Conservation (phyloP, 2,888 invertebrate species). For the Hanleya hanleyi region DNA sequence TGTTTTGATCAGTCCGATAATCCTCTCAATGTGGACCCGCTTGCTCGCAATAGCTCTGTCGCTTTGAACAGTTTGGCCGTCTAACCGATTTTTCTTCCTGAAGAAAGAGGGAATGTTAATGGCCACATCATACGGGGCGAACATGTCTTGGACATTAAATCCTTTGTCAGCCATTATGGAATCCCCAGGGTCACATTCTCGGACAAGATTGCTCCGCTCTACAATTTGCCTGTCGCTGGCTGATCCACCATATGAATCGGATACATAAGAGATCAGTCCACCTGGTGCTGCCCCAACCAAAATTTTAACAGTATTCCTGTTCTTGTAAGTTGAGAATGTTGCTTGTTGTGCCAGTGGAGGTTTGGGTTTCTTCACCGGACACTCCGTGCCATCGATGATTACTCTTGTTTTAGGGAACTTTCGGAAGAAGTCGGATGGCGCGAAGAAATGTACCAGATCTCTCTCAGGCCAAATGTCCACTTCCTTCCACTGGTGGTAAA, state of each 20-base stretch:
- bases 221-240: conserved; percentile 41
- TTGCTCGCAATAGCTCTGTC: conserved; percentile 41
- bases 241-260: conserved; percentile 32
- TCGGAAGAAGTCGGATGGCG: conserved; percentile 20
- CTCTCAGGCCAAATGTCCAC: conserved; percentile 15
- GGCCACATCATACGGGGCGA: conserved; percentile 31
- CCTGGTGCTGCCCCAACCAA: conserved; percentile 27
- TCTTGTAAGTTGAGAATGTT: conserved; percentile 33
- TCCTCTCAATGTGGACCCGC: conserved; percentile 40
- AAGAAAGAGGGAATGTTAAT: conserved; percentile 45
- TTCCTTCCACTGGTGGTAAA: conserved; percentile 16
- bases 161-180: conserved; percentile 36
- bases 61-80: conserved; percentile 14
- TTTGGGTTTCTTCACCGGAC: conserved; percentile 20
- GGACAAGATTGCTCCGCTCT: conserved; percentile 26
- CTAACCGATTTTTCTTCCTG: conserved; percentile 37
- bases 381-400: conserved; percentile 20
- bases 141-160: conserved; percentile 38
- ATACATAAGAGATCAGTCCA: conserved; percentile 16
- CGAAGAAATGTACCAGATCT: conserved; percentile 9
- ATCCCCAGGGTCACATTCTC: conserved; percentile 35
- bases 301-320: conserved; percentile 23
- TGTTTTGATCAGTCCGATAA: conserved; percentile 43
- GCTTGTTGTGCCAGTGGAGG: conserved; percentile 22
- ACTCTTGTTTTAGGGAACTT: conserved; percentile 24